These are phyloP conservation scores for Neodiprion lecontei DNA, from an alignment of 1,140 invertebrate genomes.

Conservation along the genomic window DNA sequence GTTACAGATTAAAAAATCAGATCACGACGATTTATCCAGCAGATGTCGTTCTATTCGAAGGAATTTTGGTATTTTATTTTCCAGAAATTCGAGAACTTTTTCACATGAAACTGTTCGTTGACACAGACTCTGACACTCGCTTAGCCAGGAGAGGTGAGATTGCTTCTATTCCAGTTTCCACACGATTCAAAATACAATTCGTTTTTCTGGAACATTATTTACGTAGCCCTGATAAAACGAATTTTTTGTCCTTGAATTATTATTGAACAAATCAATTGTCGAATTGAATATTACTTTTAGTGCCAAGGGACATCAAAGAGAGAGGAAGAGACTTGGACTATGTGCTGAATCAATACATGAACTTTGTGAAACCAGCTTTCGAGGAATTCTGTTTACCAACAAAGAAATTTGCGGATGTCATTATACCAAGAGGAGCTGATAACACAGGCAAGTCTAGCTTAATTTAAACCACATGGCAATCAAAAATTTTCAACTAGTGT, in stretches of 20 bases:
- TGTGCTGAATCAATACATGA: conserved; percentile 96
- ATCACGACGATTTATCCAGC: conserved; percentile 91
- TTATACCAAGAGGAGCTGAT: conserved; percentile 96
- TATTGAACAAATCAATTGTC: conserved; percentile 9
- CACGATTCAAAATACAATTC: conserved; percentile 23
- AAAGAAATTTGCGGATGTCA: conserved; percentile 99
- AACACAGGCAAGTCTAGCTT: conserved; percentile 80
- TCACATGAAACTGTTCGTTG: conserved; percentile 99
- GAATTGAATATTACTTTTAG: conserved; percentile 61
- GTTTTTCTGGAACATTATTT: conserved; percentile 19
- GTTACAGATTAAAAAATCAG: conserved; percentile 72
- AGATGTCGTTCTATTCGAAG: conserved; percentile 97
- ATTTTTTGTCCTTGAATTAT: neutral
- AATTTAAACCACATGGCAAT: neutral
- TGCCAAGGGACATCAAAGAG: conserved; percentile 93
- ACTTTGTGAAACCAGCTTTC: conserved; percentile 97
- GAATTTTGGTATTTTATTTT: conserved; percentile 98
- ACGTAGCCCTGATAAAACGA: neutral
- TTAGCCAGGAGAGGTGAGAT: conserved; percentile 87
- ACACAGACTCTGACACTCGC: conserved; percentile 97
- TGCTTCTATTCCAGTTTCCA: conserved; percentile 28
- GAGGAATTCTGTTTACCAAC: conserved; percentile 99
- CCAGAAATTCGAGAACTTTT: conserved; percentile 93
- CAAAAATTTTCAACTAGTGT: neutral
- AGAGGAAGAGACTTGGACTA: conserved; percentile 92